Evolutionary conservation across 2,888 invertebrate genomes (phyloP).

Genomic region (Argynnis bischoffii): DNA sequence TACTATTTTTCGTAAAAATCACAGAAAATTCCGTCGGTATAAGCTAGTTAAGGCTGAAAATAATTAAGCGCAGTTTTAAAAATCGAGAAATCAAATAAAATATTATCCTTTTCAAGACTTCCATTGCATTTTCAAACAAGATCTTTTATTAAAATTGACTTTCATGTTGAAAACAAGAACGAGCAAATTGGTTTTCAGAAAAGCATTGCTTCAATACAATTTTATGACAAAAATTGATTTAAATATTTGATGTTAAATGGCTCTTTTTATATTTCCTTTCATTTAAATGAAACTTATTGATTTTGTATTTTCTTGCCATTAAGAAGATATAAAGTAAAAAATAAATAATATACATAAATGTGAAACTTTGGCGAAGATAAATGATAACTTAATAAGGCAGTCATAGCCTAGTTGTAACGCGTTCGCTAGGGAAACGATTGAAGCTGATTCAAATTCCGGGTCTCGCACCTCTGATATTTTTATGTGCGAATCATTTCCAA

Average conservation of each 20-base stretch:
- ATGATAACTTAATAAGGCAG: no score
- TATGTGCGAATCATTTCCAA: no score
- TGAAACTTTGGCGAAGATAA: no score
- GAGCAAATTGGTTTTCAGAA: conserved; percentile 19
- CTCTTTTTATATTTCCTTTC: neutral
- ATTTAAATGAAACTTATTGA: neutral
- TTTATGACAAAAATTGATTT: conserved; percentile 10
- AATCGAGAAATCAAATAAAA: conserved; percentile 10
- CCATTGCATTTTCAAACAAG: conserved; percentile 15
- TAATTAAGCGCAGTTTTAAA: conserved; percentile 12
- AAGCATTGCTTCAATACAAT: conserved; percentile 8
- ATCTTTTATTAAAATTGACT: conserved; percentile 18
- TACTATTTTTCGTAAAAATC: neutral
- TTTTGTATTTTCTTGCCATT: no score
- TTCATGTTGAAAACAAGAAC: conserved; percentile 18
- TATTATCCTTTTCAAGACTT: conserved; percentile 11
- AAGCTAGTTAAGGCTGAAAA: neutral
- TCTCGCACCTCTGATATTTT: no score
- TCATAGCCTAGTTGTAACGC: no score
- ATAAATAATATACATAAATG: no score
- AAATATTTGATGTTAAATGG: conserved; percentile 2
- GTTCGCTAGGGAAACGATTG: no score
- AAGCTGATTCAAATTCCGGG: no score
- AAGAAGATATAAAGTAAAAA: no score
- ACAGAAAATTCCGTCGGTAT: neutral